Conservation (phyloP, 1,140 invertebrate genomes). For the Halesus radiatus region DNA sequence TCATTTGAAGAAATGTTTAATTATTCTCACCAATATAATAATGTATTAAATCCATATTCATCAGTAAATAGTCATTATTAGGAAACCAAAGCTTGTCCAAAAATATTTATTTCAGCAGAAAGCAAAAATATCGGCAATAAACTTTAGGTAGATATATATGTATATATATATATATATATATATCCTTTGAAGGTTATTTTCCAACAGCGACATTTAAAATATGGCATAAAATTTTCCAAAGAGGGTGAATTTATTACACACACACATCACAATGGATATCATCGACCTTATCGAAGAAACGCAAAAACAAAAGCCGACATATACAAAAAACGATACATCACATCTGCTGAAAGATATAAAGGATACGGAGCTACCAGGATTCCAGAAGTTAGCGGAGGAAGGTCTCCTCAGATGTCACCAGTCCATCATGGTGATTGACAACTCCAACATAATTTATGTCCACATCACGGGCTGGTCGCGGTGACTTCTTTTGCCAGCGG, state of each 20-base stretch:
- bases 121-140: too few relatives aligned
- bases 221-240: background rate
- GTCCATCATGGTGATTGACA: slow-evolving; percentile 38
- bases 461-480: slow-evolving; percentile 1
- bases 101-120: too few relatives aligned
- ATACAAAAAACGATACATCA: slow-evolving; percentile 11
- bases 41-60: too few relatives aligned
- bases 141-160: too few relatives aligned
- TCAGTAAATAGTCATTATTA: too few relatives aligned
- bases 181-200: too few relatives aligned
- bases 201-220: background rate
- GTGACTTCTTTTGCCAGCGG: slow-evolving; percentile 8
- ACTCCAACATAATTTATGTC: slow-evolving; percentile 23
- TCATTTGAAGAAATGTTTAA: too few relatives aligned
- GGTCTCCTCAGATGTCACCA: slow-evolving; percentile 6
- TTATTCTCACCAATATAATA: too few relatives aligned
- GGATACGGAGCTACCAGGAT: background rate
- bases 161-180: too few relatives aligned
- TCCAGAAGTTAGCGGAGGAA: background rate
- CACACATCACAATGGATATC: slow-evolving; percentile 6
- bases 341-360: background rate
- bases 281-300: slow-evolving; percentile 1
- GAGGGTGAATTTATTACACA: background rate
- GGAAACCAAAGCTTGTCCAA: too few relatives aligned
- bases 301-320: background rate